These are phyloP conservation scores for Heterocephalus glaber DNA, from an alignment of 2,113 vertebrate species.

Conservation along the genomic window DNA sequence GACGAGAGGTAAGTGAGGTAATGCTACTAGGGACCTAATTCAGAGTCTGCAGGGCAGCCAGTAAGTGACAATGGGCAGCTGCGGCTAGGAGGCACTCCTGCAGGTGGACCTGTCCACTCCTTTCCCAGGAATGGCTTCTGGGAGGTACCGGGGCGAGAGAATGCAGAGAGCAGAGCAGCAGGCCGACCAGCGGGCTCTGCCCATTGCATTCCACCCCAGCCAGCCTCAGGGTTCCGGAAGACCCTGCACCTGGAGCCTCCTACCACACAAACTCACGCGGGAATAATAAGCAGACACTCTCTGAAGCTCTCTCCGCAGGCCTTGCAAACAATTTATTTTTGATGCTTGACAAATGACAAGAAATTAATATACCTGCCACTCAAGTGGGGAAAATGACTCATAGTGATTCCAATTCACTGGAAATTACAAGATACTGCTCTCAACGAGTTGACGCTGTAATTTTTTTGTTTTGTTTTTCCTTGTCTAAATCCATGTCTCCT, in stretches of 20 bases:
- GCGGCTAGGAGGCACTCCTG: background rate
- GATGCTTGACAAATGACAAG: conserved; percentile 66
- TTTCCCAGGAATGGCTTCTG: background rate
- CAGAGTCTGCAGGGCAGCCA: background rate
- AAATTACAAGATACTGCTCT: conserved; percentile 70
- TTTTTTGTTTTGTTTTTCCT: conserved; percentile 47
- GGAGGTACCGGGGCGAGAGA: background rate
- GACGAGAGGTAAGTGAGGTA: background rate
- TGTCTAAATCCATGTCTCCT: conserved; percentile 59
- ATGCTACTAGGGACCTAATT: background rate
- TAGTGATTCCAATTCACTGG: conserved; percentile 70
- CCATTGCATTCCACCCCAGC: background rate
- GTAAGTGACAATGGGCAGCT: background rate
- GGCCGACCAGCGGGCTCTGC: background rate
- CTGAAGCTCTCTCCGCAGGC: background rate
- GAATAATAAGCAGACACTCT: background rate
- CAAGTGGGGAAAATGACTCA: conserved; percentile 58
- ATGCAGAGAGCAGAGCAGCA: background rate
- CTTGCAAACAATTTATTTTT: conserved; percentile 71
- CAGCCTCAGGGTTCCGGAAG: rapidly evolving
- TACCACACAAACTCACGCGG: background rate
- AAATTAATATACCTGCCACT: conserved; percentile 78
- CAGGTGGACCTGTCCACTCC: background rate
- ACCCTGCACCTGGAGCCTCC: too few relatives aligned
- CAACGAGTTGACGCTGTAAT: conserved; percentile 43